A percentile compares a stretch with the other conserved stretches of the same genome.
Evolutionary conservation across 2,113 vertebrate genomes (phyloP).

Genomic region (Phyllostomus hastatus): DNA sequence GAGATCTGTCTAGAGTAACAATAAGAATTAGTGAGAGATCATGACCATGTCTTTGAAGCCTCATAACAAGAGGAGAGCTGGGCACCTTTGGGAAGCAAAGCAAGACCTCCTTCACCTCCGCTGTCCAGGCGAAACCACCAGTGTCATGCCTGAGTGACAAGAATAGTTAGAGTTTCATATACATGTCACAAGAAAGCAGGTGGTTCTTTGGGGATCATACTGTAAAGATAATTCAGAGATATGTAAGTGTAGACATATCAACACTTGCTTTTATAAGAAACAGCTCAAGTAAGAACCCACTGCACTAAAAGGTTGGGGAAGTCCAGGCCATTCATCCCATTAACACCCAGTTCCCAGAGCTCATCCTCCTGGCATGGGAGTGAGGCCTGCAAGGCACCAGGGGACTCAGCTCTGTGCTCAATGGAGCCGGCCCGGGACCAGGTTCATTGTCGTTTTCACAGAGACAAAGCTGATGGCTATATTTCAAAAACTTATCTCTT

Average conservation of each 20-base stretch:
- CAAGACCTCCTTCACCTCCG: neutral
- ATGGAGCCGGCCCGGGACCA: neutral
- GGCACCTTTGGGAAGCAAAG: neutral
- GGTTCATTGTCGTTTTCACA: neutral
- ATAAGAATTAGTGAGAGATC: neutral
- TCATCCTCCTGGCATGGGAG: neutral
- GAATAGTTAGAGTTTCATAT: neutral
- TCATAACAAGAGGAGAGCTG: neutral
- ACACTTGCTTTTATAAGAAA: neutral
- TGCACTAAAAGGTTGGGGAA: neutral
- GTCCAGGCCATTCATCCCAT: neutral
- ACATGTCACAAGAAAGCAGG: neutral
- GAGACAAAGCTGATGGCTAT: neutral
- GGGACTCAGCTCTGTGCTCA: neutral
- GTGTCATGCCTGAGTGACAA: neutral
- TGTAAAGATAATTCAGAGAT: conserved; percentile 17
- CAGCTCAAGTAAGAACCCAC: neutral
- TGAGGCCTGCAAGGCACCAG: neutral
- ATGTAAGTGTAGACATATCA: neutral
- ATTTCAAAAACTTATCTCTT: neutral
- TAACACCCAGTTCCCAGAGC: neutral
- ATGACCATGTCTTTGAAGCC: neutral
- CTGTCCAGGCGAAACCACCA: neutral
- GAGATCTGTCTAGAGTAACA: neutral
- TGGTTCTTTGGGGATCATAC: neutral